Evolutionary conservation across 2,888 invertebrate genomes (phyloP), one percentile per base, ranked within the genome.

Genomic region (Callosobruchus maculatus): DNA sequence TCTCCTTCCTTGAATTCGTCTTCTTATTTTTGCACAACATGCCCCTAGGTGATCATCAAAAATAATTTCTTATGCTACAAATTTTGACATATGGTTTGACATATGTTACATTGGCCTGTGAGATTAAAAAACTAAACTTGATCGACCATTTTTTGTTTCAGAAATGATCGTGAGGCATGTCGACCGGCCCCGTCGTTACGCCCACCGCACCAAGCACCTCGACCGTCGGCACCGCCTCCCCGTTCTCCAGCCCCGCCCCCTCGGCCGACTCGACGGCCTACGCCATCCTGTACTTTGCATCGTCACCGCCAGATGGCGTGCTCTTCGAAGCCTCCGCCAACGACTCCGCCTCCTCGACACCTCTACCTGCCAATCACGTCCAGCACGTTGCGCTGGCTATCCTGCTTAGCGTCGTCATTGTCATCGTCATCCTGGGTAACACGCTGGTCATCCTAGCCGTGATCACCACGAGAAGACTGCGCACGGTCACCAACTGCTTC

Each of bases 401-500:
- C 70, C 87, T 93, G 75, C 87, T 93, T 77, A 92, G 90, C 83
- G 85, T 92, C 70, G 88, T 94, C 70, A 93, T 93, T 82, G 91
- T 93, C 67, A 90, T 93, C 78, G 93, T 93, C 67, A 92, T 93
- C 78, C 90, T 95, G 74, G 97, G 97, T 73, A 97, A 97, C 87
- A 94, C 95, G 2, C 89, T 97, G 82, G 96, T 97, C 74, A 97
- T 97, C 79, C 90, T 94, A 21, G 95, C 97, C 7, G 97, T 97
- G 71, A 90, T 95, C 80, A 95, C 95, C 0, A 95, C 95, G 0
- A 92, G 94, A 79, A 90, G 97, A 78, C 89, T 98, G 78, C 90
- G 97, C 78, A 97, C 97, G 0, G 96, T 97, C 49, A 98, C 97
- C 71, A 98, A 98, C 85, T 96, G 97, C 84, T 97, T 98, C 87